Evolutionary conservation across 2,888 invertebrate genomes (phyloP), one percentile per base, ranked within the genome.

Genomic region (Stenolophus ochropezus): DNA sequence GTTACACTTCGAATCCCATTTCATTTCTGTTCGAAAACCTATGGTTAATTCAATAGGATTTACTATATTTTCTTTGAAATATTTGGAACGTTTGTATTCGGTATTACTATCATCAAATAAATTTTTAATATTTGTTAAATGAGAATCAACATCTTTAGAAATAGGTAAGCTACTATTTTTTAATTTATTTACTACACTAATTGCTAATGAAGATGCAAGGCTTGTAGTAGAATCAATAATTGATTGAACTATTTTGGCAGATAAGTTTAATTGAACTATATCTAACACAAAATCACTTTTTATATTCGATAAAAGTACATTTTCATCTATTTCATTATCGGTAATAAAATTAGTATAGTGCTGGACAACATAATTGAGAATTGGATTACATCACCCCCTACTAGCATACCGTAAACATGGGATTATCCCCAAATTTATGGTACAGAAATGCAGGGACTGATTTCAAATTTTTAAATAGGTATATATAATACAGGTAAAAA

Each of bases 81-180:
- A 82, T 18, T 49, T 14, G 73, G 61, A 61, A 4, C 78, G 21
- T 82, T 82, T 82, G 25, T 79, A 79, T 20, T 79, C 74, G 11
- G 74, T 49, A 18, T 16, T 11, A 21, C 14, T 5, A 8, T 56
- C 11, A 5, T 56, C 20, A 21, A 56, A 56, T 8, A 42, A 8
- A 21, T 18, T 14, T 56, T 56, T 65, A 65, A 65, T 65, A 65
- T 16, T 65, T 11, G 14, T 5, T 14, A 25, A 14, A 25, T 23
- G 8, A 6, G 23, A 4, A n/a, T 27, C 65, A 27, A 25, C 2
- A 8, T 25, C 4, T 0, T 11, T 16, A 11, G 2, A 33, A 21
- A 65, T 23, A 27, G 16, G 3, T 27, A 33, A 42, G 8, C 11
- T 42, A 3, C 33, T 42, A 42, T 6, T 42, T 42, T 42, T 42